Conservation (phyloP, 1,140 invertebrate species). For the Anoplophora glabripennis region DNA sequence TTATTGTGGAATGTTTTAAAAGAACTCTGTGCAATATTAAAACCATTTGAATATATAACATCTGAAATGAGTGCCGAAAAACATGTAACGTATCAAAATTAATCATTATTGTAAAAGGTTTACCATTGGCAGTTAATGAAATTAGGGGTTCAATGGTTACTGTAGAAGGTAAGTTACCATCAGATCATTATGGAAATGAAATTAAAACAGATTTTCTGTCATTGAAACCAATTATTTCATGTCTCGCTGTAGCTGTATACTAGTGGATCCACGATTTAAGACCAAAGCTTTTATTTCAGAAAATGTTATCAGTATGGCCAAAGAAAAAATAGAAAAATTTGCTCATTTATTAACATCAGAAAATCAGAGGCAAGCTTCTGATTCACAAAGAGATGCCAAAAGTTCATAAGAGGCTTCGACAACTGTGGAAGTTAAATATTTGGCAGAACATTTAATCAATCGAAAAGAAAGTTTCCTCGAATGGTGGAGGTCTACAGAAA, state of each 20-base stretch:
- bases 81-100: conserved; percentile 35
- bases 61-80: conserved; percentile 37
- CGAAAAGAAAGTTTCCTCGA: background rate
- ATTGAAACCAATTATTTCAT: conserved; percentile 4
- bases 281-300: conserved; percentile 2
- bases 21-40: conserved; percentile 7
- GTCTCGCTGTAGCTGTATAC: background rate
- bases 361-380: background rate
- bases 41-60: conserved; percentile 40
- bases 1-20: conserved; percentile 12
- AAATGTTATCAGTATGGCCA: background rate
- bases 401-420: too few relatives aligned
- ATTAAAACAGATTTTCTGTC: background rate
- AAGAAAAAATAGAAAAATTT: conserved; percentile 2
- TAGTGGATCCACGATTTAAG: conserved; percentile 10
- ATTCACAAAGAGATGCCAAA: background rate
- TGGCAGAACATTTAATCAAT: too few relatives aligned
- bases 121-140: background rate
- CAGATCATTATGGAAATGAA: background rate
- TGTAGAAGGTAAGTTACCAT: background rate
- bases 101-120: conserved; percentile 12
- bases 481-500: conserved; percentile 7
- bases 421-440: too few relatives aligned
- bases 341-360: conserved; percentile 5
- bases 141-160: background rate